Percentiles rank a stretch among this genome's conserved stretches.
These are phyloP conservation scores for Meliscaeva auricollis DNA, from an alignment of 2,888 invertebrate species.

Conservation along the genomic window DNA sequence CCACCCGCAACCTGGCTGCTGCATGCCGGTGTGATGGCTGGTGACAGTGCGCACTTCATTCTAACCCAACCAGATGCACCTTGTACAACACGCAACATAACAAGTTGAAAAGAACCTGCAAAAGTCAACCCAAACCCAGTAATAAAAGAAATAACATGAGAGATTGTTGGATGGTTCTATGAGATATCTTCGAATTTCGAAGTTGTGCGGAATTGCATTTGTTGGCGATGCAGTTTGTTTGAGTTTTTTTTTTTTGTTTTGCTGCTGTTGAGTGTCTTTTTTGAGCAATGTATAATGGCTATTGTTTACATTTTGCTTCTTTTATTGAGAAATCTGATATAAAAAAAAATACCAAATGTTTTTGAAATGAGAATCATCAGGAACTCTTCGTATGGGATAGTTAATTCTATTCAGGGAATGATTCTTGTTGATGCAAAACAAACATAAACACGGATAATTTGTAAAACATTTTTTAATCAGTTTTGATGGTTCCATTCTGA, in stretches of 20 bases:
- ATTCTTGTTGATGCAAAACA: no score
- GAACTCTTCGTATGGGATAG: no score
- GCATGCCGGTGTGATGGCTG: slow-evolving; percentile 9
- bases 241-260: slow-evolving; percentile 28
- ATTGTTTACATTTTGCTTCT: no score
- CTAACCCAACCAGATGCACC: slow-evolving; percentile 45
- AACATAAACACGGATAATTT: no score
- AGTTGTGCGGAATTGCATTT: slow-evolving; percentile 1
- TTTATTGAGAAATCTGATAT: no score
- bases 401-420: no score
- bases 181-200: slow-evolving; percentile 41
- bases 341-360: no score
- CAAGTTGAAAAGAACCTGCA: slow-evolving; percentile 29
- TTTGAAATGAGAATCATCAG: no score
- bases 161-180: neutral
- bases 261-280: neutral
- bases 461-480: no score
- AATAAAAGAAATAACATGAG: neutral
- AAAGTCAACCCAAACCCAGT: slow-evolving; percentile 6
- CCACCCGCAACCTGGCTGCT: neutral
- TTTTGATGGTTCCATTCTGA: no score
- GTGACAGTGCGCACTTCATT: slow-evolving; percentile 13
- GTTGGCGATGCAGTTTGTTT: slow-evolving; percentile 3
- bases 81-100: slow-evolving; percentile 54
- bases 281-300: no score